Percentiles rank a stretch among this genome's conserved stretches.
These are phyloP conservation scores for Drosophila ochracea DNA, from an alignment of 2,888 invertebrate genomes.

Conservation along the genomic window DNA sequence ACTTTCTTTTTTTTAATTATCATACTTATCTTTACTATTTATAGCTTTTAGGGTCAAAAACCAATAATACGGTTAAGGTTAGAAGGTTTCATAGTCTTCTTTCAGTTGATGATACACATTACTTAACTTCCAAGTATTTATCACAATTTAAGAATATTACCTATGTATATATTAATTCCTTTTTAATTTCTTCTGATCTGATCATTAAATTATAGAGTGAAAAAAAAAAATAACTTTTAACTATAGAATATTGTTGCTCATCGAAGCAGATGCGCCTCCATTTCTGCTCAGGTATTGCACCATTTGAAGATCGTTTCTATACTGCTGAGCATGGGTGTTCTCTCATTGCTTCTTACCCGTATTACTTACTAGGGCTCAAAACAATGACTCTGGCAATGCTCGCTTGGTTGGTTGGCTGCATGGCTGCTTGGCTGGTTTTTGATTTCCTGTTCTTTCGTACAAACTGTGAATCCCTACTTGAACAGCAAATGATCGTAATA, in stretches of 20 bases:
- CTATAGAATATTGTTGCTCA: not conserved
- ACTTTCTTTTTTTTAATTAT: not conserved
- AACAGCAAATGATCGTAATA: conserved; percentile 57
- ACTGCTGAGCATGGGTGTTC: conserved; percentile 27
- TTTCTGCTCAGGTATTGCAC: not conserved
- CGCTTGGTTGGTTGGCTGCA: conserved; percentile 36
- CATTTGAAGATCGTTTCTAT: conserved; percentile 22
- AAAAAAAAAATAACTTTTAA: not conserved
- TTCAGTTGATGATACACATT: not conserved
- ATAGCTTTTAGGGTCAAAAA: not conserved
- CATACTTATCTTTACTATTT: not conserved
- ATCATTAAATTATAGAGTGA: not conserved
- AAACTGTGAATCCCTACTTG: conserved; percentile 63
- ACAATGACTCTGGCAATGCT: conserved; percentile 36
- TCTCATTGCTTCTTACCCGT: conserved; percentile 14
- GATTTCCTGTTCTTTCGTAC: conserved; percentile 66
- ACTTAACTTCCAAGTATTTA: not conserved
- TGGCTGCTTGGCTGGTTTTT: conserved; percentile 51
- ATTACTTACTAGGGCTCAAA: conserved; percentile 27
- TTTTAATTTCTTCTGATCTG: not conserved
- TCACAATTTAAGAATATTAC: too few species aligned
- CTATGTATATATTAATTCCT: not conserved
- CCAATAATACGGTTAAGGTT: not conserved
- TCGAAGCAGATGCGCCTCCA: not conserved
- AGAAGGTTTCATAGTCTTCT: not conserved